These are phyloP conservation scores for Eupithecia inturbata DNA, from an alignment of 2,888 invertebrate species.

Conservation along the genomic window DNA sequence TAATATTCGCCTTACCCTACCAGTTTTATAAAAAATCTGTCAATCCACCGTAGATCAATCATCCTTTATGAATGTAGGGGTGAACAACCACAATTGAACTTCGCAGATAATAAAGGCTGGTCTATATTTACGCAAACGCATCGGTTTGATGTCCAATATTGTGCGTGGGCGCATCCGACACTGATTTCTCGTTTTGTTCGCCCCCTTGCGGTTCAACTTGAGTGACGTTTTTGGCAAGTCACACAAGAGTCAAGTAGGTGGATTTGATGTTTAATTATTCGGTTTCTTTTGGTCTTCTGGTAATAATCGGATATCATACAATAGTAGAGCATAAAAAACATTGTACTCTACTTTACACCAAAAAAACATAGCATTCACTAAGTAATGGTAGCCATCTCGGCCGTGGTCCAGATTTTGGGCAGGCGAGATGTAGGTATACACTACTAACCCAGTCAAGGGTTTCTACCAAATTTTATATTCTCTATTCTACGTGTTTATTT, in stretches of 20 bases:
- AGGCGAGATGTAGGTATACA: neutral
- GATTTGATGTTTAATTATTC: conserved; percentile 48
- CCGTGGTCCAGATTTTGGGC: neutral
- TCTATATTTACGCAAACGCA: conserved; percentile 82
- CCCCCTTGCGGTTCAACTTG: conserved; percentile 57
- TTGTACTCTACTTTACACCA: neutral
- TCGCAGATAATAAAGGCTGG: conserved; percentile 79
- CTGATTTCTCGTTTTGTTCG: conserved; percentile 62
- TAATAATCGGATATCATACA: neutral
- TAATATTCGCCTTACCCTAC: conserved; percentile 79
- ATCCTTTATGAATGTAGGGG: conserved; percentile 80
- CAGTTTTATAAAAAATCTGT: conserved; percentile 82
- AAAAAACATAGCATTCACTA: neutral
- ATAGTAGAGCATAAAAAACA: neutral
- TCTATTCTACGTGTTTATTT: neutral
- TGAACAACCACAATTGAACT: conserved; percentile 76
- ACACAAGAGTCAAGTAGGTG: conserved; percentile 66
- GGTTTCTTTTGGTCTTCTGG: conserved; percentile 1
- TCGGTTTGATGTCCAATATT: conserved; percentile 79
- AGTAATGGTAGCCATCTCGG: neutral
- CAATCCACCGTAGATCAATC: conserved; percentile 84
- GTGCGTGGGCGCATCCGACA: conserved; percentile 70
- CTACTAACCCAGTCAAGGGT: no score
- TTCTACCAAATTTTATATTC: no score
- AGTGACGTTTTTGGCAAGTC: conserved; percentile 66